Evolutionary conservation across 2,113 vertebrate species (phyloP).

Genomic region (Hypanus sabinus): DNA sequence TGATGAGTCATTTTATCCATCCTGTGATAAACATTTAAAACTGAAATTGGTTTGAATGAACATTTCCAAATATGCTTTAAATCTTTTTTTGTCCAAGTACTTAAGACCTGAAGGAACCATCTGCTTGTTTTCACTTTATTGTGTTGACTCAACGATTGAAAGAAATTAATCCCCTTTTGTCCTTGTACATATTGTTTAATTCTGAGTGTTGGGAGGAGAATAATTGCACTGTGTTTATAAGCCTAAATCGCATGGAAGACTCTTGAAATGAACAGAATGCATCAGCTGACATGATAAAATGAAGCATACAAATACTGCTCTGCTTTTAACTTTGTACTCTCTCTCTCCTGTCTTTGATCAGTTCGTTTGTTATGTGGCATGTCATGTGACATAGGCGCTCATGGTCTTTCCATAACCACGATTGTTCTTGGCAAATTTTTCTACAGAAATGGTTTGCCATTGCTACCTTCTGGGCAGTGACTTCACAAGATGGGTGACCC

Average conservation of each 20-base stretch:
- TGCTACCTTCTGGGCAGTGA: too few species aligned
- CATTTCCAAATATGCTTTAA: not conserved
- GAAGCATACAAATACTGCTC: too few species aligned
- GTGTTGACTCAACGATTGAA: not conserved
- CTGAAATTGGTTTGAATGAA: not conserved
- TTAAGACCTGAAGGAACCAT: not conserved
- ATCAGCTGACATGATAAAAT: not conserved
- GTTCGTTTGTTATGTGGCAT: too few species aligned
- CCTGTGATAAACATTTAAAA: not conserved
- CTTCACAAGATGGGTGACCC: too few species aligned
- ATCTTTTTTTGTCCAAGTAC: not conserved
- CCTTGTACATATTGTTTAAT: not conserved
- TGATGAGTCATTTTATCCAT: not conserved
- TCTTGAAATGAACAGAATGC: not conserved
- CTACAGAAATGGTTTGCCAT: too few species aligned
- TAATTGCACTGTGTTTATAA: not conserved
- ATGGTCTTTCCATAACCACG: too few species aligned
- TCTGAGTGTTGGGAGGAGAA: not conserved
- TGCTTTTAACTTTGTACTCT: too few species aligned
- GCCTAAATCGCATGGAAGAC: not conserved
- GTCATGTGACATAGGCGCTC: too few species aligned
- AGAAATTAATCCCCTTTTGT: not conserved
- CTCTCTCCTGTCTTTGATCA: too few species aligned
- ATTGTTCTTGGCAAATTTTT: too few species aligned
- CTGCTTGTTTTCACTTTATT: not conserved